Evolutionary conservation across 1,140 invertebrate species (phyloP).

Genomic region (Conus ventricosus): DNA sequence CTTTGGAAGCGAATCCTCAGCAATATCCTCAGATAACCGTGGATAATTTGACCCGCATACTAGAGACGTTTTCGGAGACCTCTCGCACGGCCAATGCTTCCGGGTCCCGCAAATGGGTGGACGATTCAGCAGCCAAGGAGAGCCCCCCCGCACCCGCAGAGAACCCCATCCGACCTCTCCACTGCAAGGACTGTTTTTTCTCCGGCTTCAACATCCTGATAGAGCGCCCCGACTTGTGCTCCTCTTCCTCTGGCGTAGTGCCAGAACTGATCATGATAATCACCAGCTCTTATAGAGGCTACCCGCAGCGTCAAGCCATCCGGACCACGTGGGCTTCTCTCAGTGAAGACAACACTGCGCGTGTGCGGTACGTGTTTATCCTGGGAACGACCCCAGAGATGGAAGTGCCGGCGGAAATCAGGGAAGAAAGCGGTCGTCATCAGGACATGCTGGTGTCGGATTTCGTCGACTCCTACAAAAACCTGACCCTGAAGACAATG

Average conservation of each 20-base stretch:
- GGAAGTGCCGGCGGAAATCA: background rate
- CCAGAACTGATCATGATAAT: background rate
- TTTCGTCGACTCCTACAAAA: constrained; percentile 20
- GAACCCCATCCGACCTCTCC: background rate
- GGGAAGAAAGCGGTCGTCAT: background rate
- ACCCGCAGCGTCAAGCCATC: background rate
- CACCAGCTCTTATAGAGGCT: background rate
- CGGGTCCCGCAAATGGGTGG: no score
- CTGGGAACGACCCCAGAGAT: background rate
- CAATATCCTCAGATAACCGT: no score
- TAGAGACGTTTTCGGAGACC: background rate
- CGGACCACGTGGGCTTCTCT: background rate
- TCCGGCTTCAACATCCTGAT: background rate
- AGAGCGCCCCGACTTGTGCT: background rate
- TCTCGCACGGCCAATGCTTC: background rate
- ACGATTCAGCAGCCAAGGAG: background rate
- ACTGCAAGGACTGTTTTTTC: background rate
- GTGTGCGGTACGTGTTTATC: constrained; percentile 26
- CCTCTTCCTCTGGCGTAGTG: background rate
- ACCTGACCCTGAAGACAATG: constrained; percentile 27
- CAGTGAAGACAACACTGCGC: constrained; percentile 3
- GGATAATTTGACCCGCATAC: no score
- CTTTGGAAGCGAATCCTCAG: no score
- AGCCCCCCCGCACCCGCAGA: background rate
- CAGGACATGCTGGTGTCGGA: constrained; percentile 13